phyloP scores from a whole-genome alignment of 2,888 invertebrate genomes.

The Digitonthophagus gazella region DNA sequence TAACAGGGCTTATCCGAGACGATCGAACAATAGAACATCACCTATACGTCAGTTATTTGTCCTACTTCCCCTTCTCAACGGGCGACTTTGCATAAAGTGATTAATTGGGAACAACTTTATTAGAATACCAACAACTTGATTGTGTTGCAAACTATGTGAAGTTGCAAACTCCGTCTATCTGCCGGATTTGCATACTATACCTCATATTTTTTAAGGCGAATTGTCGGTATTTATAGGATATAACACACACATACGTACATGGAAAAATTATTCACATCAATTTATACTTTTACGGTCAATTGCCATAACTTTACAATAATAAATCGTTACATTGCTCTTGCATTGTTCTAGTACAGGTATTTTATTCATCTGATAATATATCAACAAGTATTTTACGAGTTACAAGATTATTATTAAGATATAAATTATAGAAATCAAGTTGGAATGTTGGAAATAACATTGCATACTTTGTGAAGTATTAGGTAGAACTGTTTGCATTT shows the following conservation, averaged over 20 bases:
- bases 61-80: not conserved
- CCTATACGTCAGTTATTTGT: conserved; percentile 13
- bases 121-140: not conserved
- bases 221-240: not conserved
- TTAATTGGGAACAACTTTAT: not conserved
- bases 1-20: conserved; percentile 4
- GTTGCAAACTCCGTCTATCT: not conserved
- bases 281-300: not conserved
- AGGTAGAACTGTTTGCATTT: no score
- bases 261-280: not conserved
- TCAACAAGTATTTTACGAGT: no score
- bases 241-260: not conserved
- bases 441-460: no score
- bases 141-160: not conserved
- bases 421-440: no score
- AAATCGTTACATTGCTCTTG: not conserved
- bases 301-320: not conserved
- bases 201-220: not conserved
- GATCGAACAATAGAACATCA: conserved; percentile 12
- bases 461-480: no score
- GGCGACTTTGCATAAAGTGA: conserved; percentile 9
- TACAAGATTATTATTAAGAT: no score
- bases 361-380: not conserved
- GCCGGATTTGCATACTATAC: not conserved
- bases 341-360: not conserved